A percentile compares a stretch with the other conserved stretches of the same genome.
These are phyloP conservation scores for Mus musculus DNA, from an alignment of 2,113 vertebrate genomes.

Conservation along the genomic window GRCm39 chr13:15690501-15691000, in stretches of 20 bases:
- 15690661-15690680: not conserved
- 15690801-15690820: too few species aligned
- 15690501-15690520: not conserved
- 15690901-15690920: too few species aligned
- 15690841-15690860: not conserved
- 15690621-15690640: not conserved
- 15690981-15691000: not conserved
- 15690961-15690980: not conserved
- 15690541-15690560: not conserved
- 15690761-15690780: not conserved
- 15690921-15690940: not conserved
- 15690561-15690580: not conserved
- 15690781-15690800: not conserved
- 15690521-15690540: not conserved
- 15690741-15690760: too few species aligned
- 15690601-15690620: not conserved
- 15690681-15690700: not conserved
- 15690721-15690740: not conserved
- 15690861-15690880: not conserved
- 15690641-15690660: not conserved
- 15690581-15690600: not conserved
- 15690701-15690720: not conserved
- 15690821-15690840: too few species aligned
- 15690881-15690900: not conserved
- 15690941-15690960: too few species aligned